Base-by-base conservation (phyloP, 2,797 vertebrate genomes). In the Nothura maculosa region DNA sequence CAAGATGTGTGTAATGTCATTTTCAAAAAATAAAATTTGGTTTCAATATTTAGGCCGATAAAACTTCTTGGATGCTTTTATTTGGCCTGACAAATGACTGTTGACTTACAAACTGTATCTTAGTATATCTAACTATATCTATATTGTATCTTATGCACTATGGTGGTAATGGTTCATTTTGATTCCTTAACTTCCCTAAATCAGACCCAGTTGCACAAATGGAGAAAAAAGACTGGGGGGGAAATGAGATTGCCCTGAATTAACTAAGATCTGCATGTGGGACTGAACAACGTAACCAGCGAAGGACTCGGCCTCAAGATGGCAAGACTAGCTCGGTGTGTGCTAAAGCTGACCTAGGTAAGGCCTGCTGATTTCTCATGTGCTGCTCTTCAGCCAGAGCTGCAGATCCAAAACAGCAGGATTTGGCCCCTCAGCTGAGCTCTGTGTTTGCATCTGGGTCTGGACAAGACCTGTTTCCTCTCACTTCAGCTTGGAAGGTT, bases 1-100 rank as follows among this genome's bases (percentile, higher is more conserved):
- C 98, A 98, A 98, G 96, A 97, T 97, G 98, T 98, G 98, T 98
- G 98, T 98, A 98, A 98, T 97, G 98, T 98, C 98, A 98, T 98
- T 98, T 98, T 97, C 98, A 97, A 97, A 97, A 97, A 98, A 98
- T 98, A 98, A 98, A 98, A 98, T 96, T 98, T 97, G 97, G 97
- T 98, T 98, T 98, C 97, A 97, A 93, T 97, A 98, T 96, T 97
- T 97, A 97, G 97, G 89, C 96, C 42, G 84, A 96, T 22, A 90
- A 48, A 89, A 50, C 80, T 38, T 95, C 94, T 76, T 67, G 12
- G 73, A 55, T 90, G 70, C 84, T 89, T 94, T 89, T 78, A 68
- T 85, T 91, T 78, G 88, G 70, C 61, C 11, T 87, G 87, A 88
- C 8, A 13, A 61, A 36, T 2, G 24, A 28, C 8, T 24, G 14